Evolutionary conservation across 2,797 vertebrate species (phyloP).

Genomic region (Acropternis orthonyx): DNA sequence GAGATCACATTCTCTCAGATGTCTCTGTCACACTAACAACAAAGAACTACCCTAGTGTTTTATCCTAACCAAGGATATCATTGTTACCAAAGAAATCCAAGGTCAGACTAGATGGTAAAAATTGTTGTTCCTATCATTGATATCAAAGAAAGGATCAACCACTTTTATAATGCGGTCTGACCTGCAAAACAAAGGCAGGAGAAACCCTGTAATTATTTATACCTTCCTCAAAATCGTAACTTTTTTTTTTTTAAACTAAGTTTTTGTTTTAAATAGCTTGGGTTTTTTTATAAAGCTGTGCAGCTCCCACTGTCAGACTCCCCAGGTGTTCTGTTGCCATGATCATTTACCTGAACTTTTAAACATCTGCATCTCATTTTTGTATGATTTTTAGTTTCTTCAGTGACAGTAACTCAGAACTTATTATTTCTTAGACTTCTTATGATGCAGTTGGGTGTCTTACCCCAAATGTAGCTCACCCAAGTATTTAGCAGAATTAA

Average conservation of each 20-base stretch:
- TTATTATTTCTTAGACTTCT: not conserved
- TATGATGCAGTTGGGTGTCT: not conserved
- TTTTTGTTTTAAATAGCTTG: not conserved
- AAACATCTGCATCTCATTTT: not conserved
- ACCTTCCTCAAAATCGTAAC: not conserved
- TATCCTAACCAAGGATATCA: not conserved
- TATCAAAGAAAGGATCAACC: not conserved
- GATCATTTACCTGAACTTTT: not conserved
- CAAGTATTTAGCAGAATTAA: not conserved
- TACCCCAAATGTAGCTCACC: not conserved
- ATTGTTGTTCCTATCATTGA: not conserved
- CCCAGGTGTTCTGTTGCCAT: not conserved
- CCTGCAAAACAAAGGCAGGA: not conserved
- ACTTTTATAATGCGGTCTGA: not conserved
- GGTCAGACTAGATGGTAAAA: not conserved
- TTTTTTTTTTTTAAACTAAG: not conserved
- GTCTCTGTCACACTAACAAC: rapidly evolving
- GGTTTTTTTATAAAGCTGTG: not conserved
- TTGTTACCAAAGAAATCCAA: not conserved
- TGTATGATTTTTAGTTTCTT: not conserved
- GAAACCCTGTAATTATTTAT: not conserved
- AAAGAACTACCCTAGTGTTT: not conserved
- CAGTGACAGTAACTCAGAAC: not conserved
- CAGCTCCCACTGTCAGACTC: not conserved
- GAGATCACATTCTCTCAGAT: not conserved